Percentiles rank a stretch among this genome's conserved stretches.
Evolutionary conservation across 1,140 invertebrate species (phyloP).

Genomic region (Metaphire vulgaris): DNA sequence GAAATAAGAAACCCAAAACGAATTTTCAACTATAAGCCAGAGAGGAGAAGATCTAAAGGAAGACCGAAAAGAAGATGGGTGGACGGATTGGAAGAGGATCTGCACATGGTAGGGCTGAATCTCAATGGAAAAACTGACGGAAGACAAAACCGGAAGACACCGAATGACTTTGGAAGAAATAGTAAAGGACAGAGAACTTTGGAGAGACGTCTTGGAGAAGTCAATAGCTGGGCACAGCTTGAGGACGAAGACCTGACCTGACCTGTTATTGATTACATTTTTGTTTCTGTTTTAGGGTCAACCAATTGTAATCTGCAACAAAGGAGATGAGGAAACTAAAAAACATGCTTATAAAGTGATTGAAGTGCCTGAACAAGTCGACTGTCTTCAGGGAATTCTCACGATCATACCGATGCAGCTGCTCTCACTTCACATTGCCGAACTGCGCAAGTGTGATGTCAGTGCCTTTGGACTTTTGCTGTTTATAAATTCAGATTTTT

Average conservation of each 20-base stretch:
- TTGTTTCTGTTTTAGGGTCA: conserved; percentile 40
- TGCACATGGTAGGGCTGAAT: neutral
- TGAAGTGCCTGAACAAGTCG: conserved; percentile 78
- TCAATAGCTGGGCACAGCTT: neutral
- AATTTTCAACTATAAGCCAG: no score
- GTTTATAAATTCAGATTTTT: neutral
- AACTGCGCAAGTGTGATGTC: conserved; percentile 28
- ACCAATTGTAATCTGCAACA: conserved; percentile 91
- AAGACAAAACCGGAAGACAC: no score
- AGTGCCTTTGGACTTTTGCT: neutral
- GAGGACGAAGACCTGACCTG: neutral
- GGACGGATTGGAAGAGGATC: neutral
- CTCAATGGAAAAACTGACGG: neutral
- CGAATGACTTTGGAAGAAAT: no score
- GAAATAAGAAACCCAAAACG: no score
- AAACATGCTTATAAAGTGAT: conserved; percentile 62
- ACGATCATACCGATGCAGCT: conserved; percentile 97
- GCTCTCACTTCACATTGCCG: conserved; percentile 90
- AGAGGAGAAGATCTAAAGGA: no score
- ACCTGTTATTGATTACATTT: conserved; percentile 4
- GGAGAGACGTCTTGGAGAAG: neutral
- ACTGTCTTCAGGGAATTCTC: conserved; percentile 84
- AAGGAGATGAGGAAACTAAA: conserved; percentile 78
- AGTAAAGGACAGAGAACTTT: no score
- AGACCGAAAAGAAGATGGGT: neutral